A percentile compares a stretch with the other conserved stretches of the same genome.
Evolutionary conservation across 2,797 vertebrate species (phyloP).

Genomic region (Notoglanidium macrostoma): DNA sequence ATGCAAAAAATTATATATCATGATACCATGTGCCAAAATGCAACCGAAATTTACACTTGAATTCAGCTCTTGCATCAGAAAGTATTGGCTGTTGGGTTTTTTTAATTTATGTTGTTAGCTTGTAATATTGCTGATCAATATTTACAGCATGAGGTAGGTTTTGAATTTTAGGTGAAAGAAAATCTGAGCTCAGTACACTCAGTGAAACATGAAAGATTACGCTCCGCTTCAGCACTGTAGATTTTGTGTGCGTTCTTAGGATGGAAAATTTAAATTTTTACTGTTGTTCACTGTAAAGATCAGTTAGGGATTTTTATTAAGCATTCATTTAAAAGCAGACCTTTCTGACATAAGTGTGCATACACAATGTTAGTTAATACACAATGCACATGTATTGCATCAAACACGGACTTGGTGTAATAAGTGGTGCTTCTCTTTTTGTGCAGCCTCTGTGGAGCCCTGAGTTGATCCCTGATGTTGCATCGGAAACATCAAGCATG

Average conservation of each 20-base stretch:
- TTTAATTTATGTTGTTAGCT: background rate
- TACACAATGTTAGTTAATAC: background rate
- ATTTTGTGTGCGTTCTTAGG: background rate
- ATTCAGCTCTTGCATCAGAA: background rate
- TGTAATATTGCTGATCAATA: background rate
- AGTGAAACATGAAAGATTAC: background rate
- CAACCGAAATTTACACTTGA: background rate
- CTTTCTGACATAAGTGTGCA: background rate
- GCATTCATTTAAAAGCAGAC: background rate
- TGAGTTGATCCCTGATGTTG: constrained; percentile 68
- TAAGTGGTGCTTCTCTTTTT: constrained; percentile 54
- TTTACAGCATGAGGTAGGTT: background rate
- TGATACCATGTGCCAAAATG: no score
- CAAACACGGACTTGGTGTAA: constrained; percentile 12
- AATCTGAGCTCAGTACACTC: background rate
- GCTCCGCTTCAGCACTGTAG: background rate
- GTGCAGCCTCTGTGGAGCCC: constrained; percentile 89
- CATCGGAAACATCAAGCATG: constrained; percentile 65
- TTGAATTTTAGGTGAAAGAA: background rate
- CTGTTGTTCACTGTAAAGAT: background rate
- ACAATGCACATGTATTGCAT: constrained; percentile 6
- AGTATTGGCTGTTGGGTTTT: background rate
- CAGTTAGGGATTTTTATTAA: background rate
- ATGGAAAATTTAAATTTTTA: background rate
- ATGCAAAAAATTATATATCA: background rate